These are phyloP conservation scores for Melolontha melolontha DNA, from an alignment of 2,888 invertebrate species.

Conservation along the genomic window DNA sequence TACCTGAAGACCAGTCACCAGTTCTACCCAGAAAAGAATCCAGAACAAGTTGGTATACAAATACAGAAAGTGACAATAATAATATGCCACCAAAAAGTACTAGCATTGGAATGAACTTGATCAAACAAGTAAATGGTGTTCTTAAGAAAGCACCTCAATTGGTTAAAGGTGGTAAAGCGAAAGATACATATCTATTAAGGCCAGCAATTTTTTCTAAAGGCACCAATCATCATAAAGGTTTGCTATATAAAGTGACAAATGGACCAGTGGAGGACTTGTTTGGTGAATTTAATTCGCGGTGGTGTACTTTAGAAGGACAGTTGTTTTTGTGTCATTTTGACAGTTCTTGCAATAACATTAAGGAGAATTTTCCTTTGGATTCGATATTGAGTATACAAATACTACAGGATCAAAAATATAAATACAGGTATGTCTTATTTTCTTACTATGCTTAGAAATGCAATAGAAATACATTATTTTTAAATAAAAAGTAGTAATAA, in stretches of 20 bases:
- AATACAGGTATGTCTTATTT: conserved; percentile 60
- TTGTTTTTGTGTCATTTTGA: conserved; percentile 81
- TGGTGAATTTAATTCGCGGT: conserved; percentile 80
- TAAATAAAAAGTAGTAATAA: no score
- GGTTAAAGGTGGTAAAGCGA: conserved; percentile 59
- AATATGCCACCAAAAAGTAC: conserved; percentile 24
- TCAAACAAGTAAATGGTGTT: conserved; percentile 61
- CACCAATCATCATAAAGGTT: conserved; percentile 71
- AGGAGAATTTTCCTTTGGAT: conserved; percentile 78
- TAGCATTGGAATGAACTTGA: conserved; percentile 44
- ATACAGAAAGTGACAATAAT: conserved; percentile 39
- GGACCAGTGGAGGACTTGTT: conserved; percentile 79
- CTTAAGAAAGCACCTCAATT: conserved; percentile 69
- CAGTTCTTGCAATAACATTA: conserved; percentile 75
- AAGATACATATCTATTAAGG: conserved; percentile 65
- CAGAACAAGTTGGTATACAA: conserved; percentile 57
- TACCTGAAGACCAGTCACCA: conserved; percentile 63
- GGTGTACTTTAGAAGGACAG: conserved; percentile 78
- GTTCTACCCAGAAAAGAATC: conserved; percentile 47
- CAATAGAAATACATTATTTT: neutral
- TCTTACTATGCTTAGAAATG: conserved; percentile 38
- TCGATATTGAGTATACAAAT: conserved; percentile 75
- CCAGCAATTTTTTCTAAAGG: conserved; percentile 67
- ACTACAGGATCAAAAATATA: conserved; percentile 68
- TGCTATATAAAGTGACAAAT: conserved; percentile 70